These are phyloP conservation scores for Elaphurus davidianus DNA, from an alignment of 2,113 vertebrate genomes.

Conservation along the genomic window DNA sequence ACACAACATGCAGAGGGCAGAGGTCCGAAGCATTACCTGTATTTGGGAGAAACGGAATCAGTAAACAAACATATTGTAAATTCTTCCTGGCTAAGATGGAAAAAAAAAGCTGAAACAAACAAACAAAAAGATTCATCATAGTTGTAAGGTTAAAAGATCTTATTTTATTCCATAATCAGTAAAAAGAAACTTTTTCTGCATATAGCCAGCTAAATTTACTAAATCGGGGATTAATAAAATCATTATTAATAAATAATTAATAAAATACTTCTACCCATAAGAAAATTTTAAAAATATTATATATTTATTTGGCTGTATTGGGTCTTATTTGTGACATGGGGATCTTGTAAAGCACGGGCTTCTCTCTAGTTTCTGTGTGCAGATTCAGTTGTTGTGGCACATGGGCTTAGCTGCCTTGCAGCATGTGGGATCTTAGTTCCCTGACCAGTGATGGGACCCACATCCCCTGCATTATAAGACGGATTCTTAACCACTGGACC, in stretches of 20 bases:
- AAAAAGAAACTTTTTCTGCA: not conserved
- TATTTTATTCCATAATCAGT: not conserved
- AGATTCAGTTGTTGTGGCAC: not conserved
- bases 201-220: not conserved
- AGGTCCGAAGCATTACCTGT: not conserved
- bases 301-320: not conserved
- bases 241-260: not conserved
- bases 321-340: not conserved
- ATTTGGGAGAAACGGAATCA: not conserved
- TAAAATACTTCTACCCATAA: not conserved
- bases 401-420: not conserved
- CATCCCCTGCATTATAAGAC: not conserved
- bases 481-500: not conserved
- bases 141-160: not conserved
- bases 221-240: not conserved
- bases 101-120: not conserved
- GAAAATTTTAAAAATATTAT: not conserved
- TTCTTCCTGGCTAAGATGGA: not conserved
- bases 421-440: not conserved
- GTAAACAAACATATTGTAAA: not conserved
- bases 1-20: too few relatives aligned
- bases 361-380: not conserved
- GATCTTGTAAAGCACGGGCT: not conserved
- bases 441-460: not conserved
- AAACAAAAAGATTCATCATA: not conserved